phyloP scores from a whole-genome alignment of 1,140 invertebrate genomes.

The Ooceraea biroi region DNA sequence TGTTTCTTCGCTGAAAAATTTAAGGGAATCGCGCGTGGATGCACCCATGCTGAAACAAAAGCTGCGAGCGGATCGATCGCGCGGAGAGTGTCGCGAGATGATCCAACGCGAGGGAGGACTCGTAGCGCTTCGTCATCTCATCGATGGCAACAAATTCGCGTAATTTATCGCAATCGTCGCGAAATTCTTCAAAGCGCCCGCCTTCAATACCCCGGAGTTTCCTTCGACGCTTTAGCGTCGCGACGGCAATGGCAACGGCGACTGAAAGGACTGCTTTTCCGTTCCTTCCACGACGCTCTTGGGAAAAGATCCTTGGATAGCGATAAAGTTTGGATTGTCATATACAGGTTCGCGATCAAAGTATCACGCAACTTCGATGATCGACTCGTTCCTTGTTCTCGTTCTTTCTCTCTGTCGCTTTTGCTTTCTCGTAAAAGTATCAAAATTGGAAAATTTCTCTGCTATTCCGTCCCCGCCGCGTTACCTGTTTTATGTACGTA shows the following conservation, averaged over 20 bases:
- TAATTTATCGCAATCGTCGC: slow-evolving; percentile 46
- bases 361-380: slow-evolving; percentile 24
- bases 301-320: slow-evolving; percentile 31
- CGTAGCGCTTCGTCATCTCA: slow-evolving; percentile 36
- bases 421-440: background rate
- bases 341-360: slow-evolving; percentile 44
- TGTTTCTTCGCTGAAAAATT: slow-evolving; percentile 46
- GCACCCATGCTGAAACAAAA: slow-evolving; percentile 16
- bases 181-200: slow-evolving; percentile 32
- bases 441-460: slow-evolving; percentile 16
- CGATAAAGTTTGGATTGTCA: slow-evolving; percentile 58
- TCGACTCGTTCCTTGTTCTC: background rate
- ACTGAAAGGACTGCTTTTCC: slow-evolving; percentile 13
- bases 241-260: background rate
- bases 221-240: slow-evolving; percentile 1
- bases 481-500: slow-evolving; percentile 4
- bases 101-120: slow-evolving; percentile 10
- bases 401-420: no score
- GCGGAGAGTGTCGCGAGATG: background rate
- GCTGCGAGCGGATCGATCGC: slow-evolving; percentile 22
- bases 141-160: slow-evolving; percentile 41
- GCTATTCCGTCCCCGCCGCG: background rate
- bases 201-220: slow-evolving; percentile 36
- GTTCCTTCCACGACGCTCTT: background rate
- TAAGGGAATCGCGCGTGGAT: background rate